A percentile compares a stretch with the other conserved stretches of the same genome.
Evolutionary conservation across 2,888 invertebrate genomes (phyloP).

Genomic region (Macrophya alboannulata): DNA sequence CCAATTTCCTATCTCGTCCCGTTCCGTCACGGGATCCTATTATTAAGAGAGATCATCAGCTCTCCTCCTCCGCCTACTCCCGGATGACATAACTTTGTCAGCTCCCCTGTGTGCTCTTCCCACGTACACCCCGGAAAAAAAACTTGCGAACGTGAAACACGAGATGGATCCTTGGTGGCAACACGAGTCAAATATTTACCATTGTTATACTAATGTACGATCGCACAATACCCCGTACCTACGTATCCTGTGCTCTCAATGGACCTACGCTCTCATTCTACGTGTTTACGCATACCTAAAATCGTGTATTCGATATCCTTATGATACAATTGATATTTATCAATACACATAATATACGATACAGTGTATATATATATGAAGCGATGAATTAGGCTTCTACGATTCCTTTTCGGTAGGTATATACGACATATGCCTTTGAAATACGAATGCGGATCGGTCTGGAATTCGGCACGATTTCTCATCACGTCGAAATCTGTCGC

Average conservation of each 20-base stretch:
- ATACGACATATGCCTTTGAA: slow-evolving; percentile 39
- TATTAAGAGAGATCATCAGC: slow-evolving; percentile 72
- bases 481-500: slow-evolving; percentile 56
- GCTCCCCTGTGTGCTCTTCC: slow-evolving; percentile 74
- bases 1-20: slow-evolving; percentile 74
- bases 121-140: slow-evolving; percentile 64
- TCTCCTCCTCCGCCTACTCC: slow-evolving; percentile 66
- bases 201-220: slow-evolving; percentile 53
- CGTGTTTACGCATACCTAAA: neutral
- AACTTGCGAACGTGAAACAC: slow-evolving; percentile 44
- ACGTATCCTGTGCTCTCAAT: too few species aligned
- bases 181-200: slow-evolving; percentile 58
- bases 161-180: slow-evolving; percentile 57
- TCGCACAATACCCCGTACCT: neutral
- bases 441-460: slow-evolving; percentile 50
- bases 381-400: slow-evolving; percentile 20
- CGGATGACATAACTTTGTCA: slow-evolving; percentile 70
- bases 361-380: neutral
- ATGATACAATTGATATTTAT: neutral
- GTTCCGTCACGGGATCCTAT: slow-evolving; percentile 62
- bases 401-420: slow-evolving; percentile 13
- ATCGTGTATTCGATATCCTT: too few species aligned
- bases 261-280: neutral
- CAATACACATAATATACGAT: neutral
- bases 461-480: slow-evolving; percentile 56